Percentiles rank a stretch among this genome's conserved stretches.
Evolutionary conservation across 2,888 invertebrate species (phyloP).

Genomic region (Globia sparganii): DNA sequence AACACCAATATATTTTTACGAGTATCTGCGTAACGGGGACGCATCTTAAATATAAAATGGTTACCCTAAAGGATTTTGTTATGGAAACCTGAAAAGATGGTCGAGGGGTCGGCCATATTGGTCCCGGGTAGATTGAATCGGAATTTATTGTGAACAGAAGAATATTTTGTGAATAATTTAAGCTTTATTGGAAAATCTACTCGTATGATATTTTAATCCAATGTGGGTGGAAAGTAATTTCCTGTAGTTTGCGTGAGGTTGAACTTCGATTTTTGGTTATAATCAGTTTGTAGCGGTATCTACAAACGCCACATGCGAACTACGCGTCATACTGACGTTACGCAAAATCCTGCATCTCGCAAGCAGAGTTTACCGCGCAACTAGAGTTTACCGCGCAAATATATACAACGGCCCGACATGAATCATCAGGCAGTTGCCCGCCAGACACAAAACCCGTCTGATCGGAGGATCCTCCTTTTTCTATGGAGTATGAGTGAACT

Average conservation of each 20-base stretch:
- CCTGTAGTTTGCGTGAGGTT: constrained; percentile 25
- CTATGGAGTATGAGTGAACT: no score
- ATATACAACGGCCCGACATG: no score
- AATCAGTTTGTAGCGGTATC: no score
- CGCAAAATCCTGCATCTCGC: no score
- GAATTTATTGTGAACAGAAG: constrained; percentile 57
- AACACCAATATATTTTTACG: constrained; percentile 56
- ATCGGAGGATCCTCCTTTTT: no score
- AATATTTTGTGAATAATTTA: constrained; percentile 53
- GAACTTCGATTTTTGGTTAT: background rate
- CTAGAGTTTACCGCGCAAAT: no score
- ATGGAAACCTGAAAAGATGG: constrained; percentile 40
- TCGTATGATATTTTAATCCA: constrained; percentile 25
- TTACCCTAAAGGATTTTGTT: constrained; percentile 45
- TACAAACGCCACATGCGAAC: no score
- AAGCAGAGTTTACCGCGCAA: no score
- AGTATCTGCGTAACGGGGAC: constrained; percentile 4
- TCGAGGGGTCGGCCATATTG: constrained; percentile 50
- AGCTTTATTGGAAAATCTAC: constrained; percentile 27
- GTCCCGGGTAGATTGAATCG: constrained; percentile 44
- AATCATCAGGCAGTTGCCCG: no score
- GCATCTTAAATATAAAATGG: constrained; percentile 43
- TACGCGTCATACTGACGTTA: no score
- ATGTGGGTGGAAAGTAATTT: constrained; percentile 56
- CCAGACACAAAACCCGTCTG: no score